Evolutionary conservation across 1,140 invertebrate genomes (phyloP).

Genomic region (Drosophila ananassae): DNA sequence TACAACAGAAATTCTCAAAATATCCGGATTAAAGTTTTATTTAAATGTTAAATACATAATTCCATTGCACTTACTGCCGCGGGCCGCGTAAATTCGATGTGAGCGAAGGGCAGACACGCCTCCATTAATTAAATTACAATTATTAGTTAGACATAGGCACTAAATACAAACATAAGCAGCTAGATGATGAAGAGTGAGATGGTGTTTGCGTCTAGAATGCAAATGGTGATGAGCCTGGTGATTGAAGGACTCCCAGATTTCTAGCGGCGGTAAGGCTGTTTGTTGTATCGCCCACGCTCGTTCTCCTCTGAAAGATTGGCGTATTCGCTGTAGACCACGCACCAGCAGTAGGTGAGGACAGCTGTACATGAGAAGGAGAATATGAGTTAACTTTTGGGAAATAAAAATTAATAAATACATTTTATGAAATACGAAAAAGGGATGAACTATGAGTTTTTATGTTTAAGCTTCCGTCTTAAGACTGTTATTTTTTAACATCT

Average conservation of each 20-base stretch:
- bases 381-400: not conserved
- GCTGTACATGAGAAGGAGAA: constrained; percentile 85
- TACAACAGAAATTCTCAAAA: constrained; percentile 60
- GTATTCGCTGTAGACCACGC: constrained; percentile 92
- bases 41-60: constrained; percentile 71
- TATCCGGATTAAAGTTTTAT: constrained; percentile 59
- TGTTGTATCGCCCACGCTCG: constrained; percentile 87
- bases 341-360: constrained; percentile 90
- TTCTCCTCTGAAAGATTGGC: constrained; percentile 88
- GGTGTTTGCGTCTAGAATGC: constrained; percentile 34
- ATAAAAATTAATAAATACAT: not conserved
- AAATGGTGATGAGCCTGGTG: constrained; percentile 24
- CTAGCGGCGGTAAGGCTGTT: constrained; percentile 87
- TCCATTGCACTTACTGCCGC: constrained; percentile 66
- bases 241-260: not conserved
- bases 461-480: too few relatives aligned
- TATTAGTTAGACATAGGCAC: constrained; percentile 73
- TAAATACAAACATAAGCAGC: constrained; percentile 68
- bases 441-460: too few relatives aligned
- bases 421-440: too few relatives aligned
- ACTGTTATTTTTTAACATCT: too few relatives aligned
- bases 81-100: constrained; percentile 55
- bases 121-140: constrained; percentile 61
- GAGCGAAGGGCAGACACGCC: constrained; percentile 35
- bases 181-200: constrained; percentile 36